Conservation (phyloP, 2,113 vertebrate species). For the Rhinogobius similis region DNA sequence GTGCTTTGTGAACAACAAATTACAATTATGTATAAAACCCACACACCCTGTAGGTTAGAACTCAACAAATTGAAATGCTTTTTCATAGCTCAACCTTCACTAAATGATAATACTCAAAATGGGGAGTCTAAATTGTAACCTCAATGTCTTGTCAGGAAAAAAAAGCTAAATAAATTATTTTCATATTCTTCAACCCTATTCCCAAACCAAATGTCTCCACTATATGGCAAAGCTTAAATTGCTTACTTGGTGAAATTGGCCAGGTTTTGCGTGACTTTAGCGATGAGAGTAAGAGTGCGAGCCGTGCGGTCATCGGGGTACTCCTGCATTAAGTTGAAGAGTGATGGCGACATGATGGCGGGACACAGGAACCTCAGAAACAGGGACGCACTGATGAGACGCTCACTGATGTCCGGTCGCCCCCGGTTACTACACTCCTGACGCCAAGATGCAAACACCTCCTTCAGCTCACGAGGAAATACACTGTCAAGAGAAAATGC, state of each 20-base stretch:
- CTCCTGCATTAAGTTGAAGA: conserved; percentile 96
- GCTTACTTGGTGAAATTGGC: conserved; percentile 98
- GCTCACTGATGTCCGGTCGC: conserved; percentile 96
- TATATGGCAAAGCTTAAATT: too few species aligned
- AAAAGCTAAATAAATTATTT: too few species aligned
- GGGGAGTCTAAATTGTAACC: too few species aligned
- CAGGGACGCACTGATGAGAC: conserved; percentile 95
- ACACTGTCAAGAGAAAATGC: conserved; percentile 77
- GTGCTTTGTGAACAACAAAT: too few species aligned
- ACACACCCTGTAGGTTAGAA: too few species aligned
- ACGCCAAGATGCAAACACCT: conserved; percentile 97
- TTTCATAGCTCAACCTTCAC: too few species aligned
- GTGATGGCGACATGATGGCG: conserved; percentile 97
- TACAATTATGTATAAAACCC: too few species aligned
- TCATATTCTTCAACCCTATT: neutral
- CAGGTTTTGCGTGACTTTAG: conserved; percentile 98
- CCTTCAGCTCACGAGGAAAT: conserved; percentile 95
- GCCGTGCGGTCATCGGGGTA: conserved; percentile 97
- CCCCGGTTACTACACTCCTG: conserved; percentile 95
- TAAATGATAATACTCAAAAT: too few species aligned
- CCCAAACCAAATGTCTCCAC: too few species aligned
- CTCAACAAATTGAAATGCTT: too few species aligned
- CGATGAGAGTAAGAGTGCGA: conserved; percentile 95
- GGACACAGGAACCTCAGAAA: conserved; percentile 98
- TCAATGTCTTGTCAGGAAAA: too few species aligned